Evolutionary conservation across 2,797 vertebrate species (phyloP).

Genomic region (Urocyon cinereoargenteus): DNA sequence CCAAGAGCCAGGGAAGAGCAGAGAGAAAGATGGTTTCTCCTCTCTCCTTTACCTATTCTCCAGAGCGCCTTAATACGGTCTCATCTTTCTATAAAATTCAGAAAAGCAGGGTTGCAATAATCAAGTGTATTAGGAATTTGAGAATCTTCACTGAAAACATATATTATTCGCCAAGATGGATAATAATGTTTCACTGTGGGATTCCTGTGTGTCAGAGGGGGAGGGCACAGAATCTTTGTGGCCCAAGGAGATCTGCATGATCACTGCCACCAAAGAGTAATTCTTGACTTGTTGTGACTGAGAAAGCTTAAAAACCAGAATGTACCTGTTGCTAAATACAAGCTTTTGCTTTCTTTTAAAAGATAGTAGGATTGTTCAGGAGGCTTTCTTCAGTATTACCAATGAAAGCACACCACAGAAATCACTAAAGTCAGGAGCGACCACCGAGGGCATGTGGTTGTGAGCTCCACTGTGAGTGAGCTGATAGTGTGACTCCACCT

Average conservation of each 20-base stretch:
- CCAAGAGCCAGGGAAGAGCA: not conserved
- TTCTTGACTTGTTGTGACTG: not conserved
- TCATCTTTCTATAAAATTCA: not conserved
- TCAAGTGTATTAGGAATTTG: not conserved
- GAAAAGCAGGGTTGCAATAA: conserved; percentile 29
- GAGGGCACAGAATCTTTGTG: not conserved
- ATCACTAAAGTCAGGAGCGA: not conserved
- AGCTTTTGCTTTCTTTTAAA: not conserved
- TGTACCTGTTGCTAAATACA: not conserved
- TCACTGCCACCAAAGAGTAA: not conserved
- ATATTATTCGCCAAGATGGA: not conserved
- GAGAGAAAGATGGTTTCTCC: not conserved
- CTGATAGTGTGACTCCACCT: not conserved
- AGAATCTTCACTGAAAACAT: conserved; percentile 17
- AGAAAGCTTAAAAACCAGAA: not conserved
- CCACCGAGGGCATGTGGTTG: not conserved
- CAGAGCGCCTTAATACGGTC: not conserved
- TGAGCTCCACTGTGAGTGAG: not conserved
- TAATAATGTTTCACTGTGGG: conserved; percentile 27
- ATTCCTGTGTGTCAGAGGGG: not conserved
- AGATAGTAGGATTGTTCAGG: not conserved
- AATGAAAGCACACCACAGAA: not conserved
- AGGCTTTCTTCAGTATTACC: not conserved
- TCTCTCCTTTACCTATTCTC: not conserved
- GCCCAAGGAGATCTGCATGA: not conserved